phyloP scores from a whole-genome alignment of 1,140 invertebrate species.

The Eumaeus atala region DNA sequence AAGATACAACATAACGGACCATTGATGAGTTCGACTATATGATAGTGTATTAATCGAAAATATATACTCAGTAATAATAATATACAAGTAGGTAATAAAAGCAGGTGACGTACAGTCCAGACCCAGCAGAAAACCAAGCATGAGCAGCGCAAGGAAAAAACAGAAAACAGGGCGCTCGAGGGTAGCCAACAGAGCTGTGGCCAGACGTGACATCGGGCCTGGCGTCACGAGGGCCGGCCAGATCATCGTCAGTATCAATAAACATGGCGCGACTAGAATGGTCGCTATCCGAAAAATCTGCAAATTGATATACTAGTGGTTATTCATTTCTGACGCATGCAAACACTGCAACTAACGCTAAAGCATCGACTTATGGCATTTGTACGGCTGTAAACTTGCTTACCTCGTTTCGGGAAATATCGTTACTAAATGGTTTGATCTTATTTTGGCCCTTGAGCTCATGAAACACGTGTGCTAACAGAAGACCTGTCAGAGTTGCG shows the following conservation, averaged over 20 bases:
- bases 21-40: too few relatives aligned
- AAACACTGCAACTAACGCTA: too few relatives aligned
- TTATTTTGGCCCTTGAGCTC: constrained; percentile 18
- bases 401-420: not conserved
- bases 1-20: too few relatives aligned
- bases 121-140: not conserved
- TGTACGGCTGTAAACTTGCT: not conserved
- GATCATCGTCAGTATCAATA: not conserved
- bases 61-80: too few relatives aligned
- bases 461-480: constrained; percentile 51
- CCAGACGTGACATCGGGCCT: not conserved
- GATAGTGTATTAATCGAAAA: too few relatives aligned
- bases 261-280: not conserved
- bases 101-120: not conserved
- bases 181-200: not conserved
- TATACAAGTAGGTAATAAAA: too few relatives aligned
- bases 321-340: too few relatives aligned
- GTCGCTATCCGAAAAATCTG: not conserved
- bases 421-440: too few relatives aligned
- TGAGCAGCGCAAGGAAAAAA: not conserved
- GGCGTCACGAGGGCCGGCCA: not conserved
- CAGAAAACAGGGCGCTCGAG: not conserved
- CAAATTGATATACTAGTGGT: not conserved
- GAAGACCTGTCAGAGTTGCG: constrained; percentile 45
- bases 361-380: not conserved